Conservation (phyloP, 2,797 vertebrate species). For the Setipinna tenuifilis region DNA sequence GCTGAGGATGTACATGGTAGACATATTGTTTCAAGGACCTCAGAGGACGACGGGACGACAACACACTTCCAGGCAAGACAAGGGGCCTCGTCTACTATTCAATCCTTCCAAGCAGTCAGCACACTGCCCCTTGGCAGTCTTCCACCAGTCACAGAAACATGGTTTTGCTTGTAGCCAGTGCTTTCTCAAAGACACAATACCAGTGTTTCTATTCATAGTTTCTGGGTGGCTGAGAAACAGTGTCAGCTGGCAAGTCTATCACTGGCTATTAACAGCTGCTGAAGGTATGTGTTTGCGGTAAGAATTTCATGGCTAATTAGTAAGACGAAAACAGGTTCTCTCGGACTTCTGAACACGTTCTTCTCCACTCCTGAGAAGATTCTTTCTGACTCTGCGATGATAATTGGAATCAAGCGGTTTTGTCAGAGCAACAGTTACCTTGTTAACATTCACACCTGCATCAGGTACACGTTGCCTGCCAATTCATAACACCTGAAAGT, state of each 20-base stretch:
- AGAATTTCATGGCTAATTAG: not conserved
- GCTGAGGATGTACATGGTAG: no score
- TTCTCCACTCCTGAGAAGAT: not conserved
- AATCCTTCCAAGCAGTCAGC: not conserved
- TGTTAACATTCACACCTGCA: not conserved
- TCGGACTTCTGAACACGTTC: not conserved
- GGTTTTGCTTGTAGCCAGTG: not conserved
- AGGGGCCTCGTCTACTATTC: not conserved
- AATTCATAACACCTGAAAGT: slow-evolving; percentile 21
- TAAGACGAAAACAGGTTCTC: no score
- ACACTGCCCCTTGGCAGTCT: not conserved
- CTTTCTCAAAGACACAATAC: not conserved
- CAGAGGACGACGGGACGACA: not conserved
- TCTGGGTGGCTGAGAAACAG: not conserved
- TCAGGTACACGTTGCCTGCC: not conserved
- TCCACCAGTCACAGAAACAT: not conserved
- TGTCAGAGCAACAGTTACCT: not conserved
- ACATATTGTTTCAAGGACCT: not conserved
- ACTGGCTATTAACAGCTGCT: not conserved
- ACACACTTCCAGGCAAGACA: not conserved
- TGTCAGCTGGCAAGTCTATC: not conserved
- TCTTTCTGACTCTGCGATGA: not conserved
- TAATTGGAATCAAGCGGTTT: not conserved
- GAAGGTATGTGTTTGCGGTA: not conserved
- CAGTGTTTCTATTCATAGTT: slow-evolving; percentile 19